These are phyloP conservation scores for Cephus sareptanus DNA, from an alignment of 2,888 invertebrate species.

Conservation along the genomic window DNA sequence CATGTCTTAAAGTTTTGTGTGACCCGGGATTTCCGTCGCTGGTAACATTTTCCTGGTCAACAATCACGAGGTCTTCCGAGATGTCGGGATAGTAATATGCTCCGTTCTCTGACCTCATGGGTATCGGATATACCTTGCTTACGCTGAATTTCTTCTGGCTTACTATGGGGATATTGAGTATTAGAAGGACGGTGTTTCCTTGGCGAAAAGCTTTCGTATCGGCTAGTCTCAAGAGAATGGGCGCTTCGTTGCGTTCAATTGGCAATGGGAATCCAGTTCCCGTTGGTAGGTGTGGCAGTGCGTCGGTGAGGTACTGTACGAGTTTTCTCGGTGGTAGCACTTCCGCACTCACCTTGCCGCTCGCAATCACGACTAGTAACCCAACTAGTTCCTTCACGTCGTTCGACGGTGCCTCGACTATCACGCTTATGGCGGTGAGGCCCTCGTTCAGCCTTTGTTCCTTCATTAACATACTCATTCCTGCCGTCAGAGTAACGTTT, in stretches of 20 bases:
- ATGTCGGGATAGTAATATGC: conserved; percentile 5
- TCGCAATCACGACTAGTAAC: background rate
- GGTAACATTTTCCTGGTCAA: background rate
- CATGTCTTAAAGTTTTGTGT: background rate
- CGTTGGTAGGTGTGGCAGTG: background rate
- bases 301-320: background rate
- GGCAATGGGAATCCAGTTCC: background rate
- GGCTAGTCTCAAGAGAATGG: background rate
- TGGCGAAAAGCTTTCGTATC: background rate
- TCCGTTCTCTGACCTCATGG: background rate
- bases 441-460: conserved; percentile 1
- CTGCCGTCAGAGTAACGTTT: no score
- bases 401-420: conserved; percentile 1
- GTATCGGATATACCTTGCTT: conserved; percentile 5
- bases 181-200: background rate
- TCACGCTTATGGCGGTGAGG: conserved; percentile 1
- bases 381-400: conserved; percentile 2
- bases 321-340: background rate
- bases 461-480: no score
- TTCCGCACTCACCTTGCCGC: background rate
- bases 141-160: background rate
- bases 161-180: conserved; percentile 4
- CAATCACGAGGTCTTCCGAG: background rate
- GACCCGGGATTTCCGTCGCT: background rate
- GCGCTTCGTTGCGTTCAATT: background rate